Conservation (phyloP, 1,140 invertebrate species). For the Diploscapter pachys region DNA sequence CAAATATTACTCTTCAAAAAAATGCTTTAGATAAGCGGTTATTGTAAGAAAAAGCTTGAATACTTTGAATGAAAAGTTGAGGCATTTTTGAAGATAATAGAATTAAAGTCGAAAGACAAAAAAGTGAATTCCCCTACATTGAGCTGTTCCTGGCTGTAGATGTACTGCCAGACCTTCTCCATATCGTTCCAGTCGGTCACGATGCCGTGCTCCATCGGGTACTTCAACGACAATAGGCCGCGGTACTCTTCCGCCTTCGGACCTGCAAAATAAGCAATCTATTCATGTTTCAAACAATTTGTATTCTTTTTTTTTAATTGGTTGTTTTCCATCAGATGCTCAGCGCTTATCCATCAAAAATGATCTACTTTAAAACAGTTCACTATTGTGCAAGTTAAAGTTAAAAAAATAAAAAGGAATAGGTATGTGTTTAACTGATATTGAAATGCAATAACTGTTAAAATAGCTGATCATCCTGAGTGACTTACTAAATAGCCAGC, state of each 20-base stretch:
- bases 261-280: slow-evolving; percentile 65
- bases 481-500: no score
- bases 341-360: no score
- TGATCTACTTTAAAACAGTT: no score
- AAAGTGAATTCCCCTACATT: slow-evolving; percentile 66
- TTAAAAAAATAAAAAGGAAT: slow-evolving; percentile 1
- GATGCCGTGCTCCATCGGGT: slow-evolving; percentile 99
- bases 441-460: no score
- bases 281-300: no score
- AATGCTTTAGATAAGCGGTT: no score
- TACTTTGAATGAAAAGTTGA: slow-evolving; percentile 63
- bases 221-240: slow-evolving; percentile 86
- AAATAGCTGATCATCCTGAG: no score
- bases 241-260: slow-evolving; percentile 92
- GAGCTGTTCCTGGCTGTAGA: slow-evolving; percentile 72
- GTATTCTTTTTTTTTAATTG: no score
- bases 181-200: slow-evolving; percentile 99
- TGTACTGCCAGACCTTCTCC: slow-evolving; percentile 98
- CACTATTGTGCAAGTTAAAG: not conserved
- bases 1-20: no score
- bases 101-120: slow-evolving; percentile 1
- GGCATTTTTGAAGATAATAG: slow-evolving; percentile 69
- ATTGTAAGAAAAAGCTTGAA: no score
- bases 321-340: no score
- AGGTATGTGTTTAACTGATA: not conserved